Evolutionary conservation across 30 jellyfish, hydroid and myxozoan genomes (phyloP), one percentile per base, ranked within the genome.

Genomic region (Cassiopea xamachana): DNA sequence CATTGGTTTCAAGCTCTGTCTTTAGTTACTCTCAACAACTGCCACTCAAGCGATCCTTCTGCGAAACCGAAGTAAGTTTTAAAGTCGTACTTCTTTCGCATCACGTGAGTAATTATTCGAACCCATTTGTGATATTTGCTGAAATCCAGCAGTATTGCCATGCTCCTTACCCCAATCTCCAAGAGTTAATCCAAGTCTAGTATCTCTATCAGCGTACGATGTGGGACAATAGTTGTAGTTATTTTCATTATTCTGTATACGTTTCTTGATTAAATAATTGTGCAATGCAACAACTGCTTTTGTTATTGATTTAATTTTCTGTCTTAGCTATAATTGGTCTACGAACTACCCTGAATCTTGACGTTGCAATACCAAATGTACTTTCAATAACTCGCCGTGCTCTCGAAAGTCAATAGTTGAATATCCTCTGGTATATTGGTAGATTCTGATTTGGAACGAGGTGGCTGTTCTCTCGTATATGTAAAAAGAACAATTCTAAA

Each of bases 271-370:
- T 19, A 85, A 55, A 79, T 49, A 87, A 80, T 88, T 88, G 79
- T 88, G 95, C 76, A 79, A 70, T 51, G 94, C 94, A 64, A 92
- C 95, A 44, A 79, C 98, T 67, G 98, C 95, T 69, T 92, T 85
- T 43, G 98, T 92, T 14, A 92, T 85, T 43, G 76, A 58, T 46
- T 27, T 27, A 27, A 27, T 27, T 27, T 64, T 92, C 83, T 47
- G 69, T 61, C 76, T 80, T 76, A 46, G 95, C 94, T 27, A 86
- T 80, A 19, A 80, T 87, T 60, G 93, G 96, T 60, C 90, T 86
- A 17, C 90, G 93, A 77, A 92, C 87, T 12, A 86, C 82, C 48
- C 96, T 73, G 74, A 86, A 92, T 16, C 96, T 73, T 8, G 89
- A 43, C 15, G 96, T 81, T 12, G 88, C 91, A 45, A 92, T 92